phyloP scores from a whole-genome alignment of 2,888 invertebrate species.

The Agonopterix arenella region DNA sequence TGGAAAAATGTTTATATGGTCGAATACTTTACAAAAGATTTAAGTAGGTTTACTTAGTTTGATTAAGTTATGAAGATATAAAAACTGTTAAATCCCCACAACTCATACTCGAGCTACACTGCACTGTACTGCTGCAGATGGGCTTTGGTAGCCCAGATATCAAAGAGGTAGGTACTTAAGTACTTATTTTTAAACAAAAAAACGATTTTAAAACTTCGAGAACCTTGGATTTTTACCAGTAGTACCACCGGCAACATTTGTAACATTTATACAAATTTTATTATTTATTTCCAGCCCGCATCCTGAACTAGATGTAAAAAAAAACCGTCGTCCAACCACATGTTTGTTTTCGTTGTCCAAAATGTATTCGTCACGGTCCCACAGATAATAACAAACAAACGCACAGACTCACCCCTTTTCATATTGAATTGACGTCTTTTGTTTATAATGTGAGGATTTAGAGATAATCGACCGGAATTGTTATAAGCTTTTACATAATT shows the following conservation, averaged over 20 bases:
- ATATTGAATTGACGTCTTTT: slow-evolving; percentile 15
- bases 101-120: no score
- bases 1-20: no score
- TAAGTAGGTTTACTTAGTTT: no score
- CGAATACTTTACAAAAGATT: no score
- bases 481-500: not conserved
- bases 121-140: no score
- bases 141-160: no score
- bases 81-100: no score
- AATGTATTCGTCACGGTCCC: slow-evolving; percentile 44
- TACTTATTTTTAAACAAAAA: no score
- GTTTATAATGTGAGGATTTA: slow-evolving; percentile 16
- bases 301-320: slow-evolving; percentile 22
- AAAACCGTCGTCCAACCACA: slow-evolving; percentile 12
- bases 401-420: slow-evolving; percentile 5
- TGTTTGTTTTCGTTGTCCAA: slow-evolving; percentile 57
- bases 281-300: slow-evolving; percentile 38
- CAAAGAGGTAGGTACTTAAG: no score
- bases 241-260: slow-evolving; percentile 22
- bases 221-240: not conserved
- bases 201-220: no score
- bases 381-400: slow-evolving; percentile 10
- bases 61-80: no score
- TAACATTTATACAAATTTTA: slow-evolving; percentile 35
- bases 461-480: slow-evolving; percentile 24